These are phyloP conservation scores for Morinoia aosen DNA, from an alignment of 2,888 invertebrate species.

Conservation along the genomic window DNA sequence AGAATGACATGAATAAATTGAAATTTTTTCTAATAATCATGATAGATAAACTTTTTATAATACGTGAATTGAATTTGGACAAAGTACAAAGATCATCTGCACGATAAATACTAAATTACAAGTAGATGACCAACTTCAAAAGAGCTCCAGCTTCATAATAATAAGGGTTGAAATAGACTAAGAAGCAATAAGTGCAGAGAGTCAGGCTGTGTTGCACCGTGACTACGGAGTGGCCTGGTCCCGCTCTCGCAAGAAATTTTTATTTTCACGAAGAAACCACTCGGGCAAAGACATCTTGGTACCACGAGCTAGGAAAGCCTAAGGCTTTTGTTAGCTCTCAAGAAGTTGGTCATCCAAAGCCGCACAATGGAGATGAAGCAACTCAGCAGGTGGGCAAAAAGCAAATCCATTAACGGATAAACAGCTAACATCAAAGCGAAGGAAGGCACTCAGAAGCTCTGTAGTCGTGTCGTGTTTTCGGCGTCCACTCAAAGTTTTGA, in stretches of 20 bases:
- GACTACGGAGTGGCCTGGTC: not conserved
- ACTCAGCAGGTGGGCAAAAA: not conserved
- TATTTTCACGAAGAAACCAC: not conserved
- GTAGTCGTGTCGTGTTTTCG: not conserved
- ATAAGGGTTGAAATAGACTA: not conserved
- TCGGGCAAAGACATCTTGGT: not conserved
- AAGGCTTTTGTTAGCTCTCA: not conserved
- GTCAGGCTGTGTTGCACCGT: not conserved
- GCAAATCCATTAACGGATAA: not conserved
- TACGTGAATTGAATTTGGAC: not conserved
- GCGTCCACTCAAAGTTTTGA: not conserved
- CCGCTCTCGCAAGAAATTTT: not conserved
- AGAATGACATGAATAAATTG: not conserved
- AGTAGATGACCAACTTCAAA: not conserved
- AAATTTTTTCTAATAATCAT: not conserved
- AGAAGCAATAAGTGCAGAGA: not conserved
- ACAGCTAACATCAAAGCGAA: not conserved
- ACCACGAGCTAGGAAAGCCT: not conserved
- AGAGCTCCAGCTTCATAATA: not conserved
- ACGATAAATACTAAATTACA: not conserved
- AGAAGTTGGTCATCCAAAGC: not conserved
- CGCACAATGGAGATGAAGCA: not conserved
- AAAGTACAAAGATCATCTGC: not conserved
- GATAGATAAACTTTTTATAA: not conserved
- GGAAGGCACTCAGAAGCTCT: not conserved